Percentiles rank a stretch among this genome's conserved stretches.
phyloP scores from a whole-genome alignment of 2,113 vertebrate genomes.

The Cinclus mexicanus region DNA sequence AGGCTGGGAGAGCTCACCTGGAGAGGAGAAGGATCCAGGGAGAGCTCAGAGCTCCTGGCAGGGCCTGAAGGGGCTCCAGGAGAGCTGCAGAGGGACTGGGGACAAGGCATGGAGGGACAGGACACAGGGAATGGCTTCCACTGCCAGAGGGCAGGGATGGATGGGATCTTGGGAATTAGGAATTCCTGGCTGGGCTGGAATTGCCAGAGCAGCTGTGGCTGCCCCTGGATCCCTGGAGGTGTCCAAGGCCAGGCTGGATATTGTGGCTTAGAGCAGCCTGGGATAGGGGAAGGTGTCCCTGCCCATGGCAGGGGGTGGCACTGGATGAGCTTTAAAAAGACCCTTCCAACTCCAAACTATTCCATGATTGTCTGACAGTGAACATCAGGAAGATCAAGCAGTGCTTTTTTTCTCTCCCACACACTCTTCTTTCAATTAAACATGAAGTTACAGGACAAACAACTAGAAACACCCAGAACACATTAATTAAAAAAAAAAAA shows the following conservation, averaged over 20 bases:
- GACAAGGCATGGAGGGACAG: neutral
- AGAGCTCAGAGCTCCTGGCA: neutral
- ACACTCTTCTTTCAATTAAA: neutral
- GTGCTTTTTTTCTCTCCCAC: neutral
- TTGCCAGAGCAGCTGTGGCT: neutral
- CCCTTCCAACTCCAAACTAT: neutral
- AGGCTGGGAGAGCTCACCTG: neutral
- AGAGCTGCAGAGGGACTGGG: neutral
- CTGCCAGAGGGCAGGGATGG: neutral
- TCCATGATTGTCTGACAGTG: neutral
- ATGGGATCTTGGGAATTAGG: neutral
- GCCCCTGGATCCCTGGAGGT: neutral
- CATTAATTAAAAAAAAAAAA: neutral
- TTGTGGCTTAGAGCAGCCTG: fast-evolving
- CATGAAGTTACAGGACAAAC: neutral
- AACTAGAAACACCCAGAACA: neutral
- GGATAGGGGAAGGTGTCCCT: neutral
- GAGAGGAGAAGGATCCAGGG: neutral
- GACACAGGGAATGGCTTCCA: neutral
- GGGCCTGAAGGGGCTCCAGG: neutral
- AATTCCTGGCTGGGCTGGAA: neutral
- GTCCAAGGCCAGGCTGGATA: neutral
- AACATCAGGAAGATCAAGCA: neutral
- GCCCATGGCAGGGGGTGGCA: neutral
- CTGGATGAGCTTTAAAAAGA: neutral